Base-by-base conservation (phyloP, 2,797 vertebrate species). In the Schizopygopsis malacanthus region DNA sequence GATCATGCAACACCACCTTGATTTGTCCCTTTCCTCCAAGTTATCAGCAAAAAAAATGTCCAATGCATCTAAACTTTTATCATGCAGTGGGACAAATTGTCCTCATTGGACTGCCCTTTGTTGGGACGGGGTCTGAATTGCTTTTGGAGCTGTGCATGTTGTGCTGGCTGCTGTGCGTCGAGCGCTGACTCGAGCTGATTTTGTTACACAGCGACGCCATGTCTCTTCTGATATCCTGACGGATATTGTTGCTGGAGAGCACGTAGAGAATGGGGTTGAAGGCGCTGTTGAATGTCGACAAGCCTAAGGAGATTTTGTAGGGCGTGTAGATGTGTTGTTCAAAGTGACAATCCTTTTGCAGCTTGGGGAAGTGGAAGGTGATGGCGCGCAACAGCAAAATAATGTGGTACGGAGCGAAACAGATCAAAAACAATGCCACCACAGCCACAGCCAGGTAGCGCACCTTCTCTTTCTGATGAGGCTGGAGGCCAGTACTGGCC, bases 381-480 rank as follows among this genome's bases (percentile, higher is more conserved):
- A 92, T 0, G 0, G 96, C 94, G 1, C 96, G 93, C 83, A 91
- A 3, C 1, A 98, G 69, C 20, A 99, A 95, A 67, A 97, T 92
- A 13, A 96, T 11, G 61, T 99, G 98, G 87, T 98, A 98, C 0
- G 97, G 98, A 0, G 95, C 94, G 0, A 99, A 99, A 89, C 97
- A 98, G 56, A 96, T 72, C 78, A 97, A 87, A 93, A 99, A 99
- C 81, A 98, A 94, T 4, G 87, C 5, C 69, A 98, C 96, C 0
- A 98, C 95, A 0, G 94, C 92, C 0, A 92, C 11, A 0, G 94
- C 94, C 37, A 96, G 67, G 77, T 80, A 85, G 70, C 94, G 95
- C 28, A 96, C 96, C 28, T 93, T 96, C 1, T 83, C 69, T 91
- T 98, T 98, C 89, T 97, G 94, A 0, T 0, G 15, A 0, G 4